Conservation (phyloP, 2,888 invertebrate genomes). For the Odontocerum albicorne region DNA sequence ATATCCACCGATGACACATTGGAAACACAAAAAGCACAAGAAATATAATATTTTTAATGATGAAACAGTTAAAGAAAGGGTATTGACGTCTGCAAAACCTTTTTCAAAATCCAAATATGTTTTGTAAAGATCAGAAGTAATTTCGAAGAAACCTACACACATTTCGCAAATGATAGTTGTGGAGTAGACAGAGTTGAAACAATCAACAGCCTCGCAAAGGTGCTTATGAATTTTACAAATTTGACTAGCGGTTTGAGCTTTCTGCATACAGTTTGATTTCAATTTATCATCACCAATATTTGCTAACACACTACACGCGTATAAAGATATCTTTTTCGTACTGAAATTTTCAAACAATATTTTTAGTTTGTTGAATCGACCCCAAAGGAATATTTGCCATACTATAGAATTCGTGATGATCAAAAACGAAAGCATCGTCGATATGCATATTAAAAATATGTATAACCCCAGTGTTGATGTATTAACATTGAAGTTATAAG, state of each 20-base stretch:
- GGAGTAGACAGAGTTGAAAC: conserved; percentile 4
- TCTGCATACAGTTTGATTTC: background rate
- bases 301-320: background rate
- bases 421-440: background rate
- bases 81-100: background rate
- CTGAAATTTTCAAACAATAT: background rate
- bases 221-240: conserved; percentile 16
- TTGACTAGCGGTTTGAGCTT: background rate
- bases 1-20: background rate
- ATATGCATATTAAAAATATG: background rate
- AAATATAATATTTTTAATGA: too few relatives aligned
- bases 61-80: too few relatives aligned
- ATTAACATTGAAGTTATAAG: background rate
- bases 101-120: conserved; percentile 1
- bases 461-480: background rate
- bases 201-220: conserved; percentile 4
- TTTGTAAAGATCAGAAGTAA: conserved; percentile 1
- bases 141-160: background rate
- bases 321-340: background rate
- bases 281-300: background rate
- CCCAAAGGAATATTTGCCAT: background rate
- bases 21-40: background rate
- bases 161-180: conserved; percentile 7
- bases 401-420: background rate
- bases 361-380: background rate